Evolutionary conservation across 2,888 invertebrate species (phyloP).

Genomic region (Pseudococcus longispinus): DNA sequence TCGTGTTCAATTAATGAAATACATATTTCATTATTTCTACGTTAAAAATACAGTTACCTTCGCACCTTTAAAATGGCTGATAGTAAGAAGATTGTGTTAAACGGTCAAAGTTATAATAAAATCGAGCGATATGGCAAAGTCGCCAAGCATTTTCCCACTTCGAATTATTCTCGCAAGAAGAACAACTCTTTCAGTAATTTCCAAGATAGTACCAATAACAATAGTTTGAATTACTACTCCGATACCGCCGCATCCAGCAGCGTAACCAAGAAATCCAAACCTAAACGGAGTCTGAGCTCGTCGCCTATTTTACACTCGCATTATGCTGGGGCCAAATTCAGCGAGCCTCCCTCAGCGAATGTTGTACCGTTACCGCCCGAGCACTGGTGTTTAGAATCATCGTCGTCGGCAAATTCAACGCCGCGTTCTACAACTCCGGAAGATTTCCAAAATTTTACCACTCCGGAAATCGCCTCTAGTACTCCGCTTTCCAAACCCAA

Average conservation of each 20-base stretch:
- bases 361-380: constrained; percentile 49
- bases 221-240: constrained; percentile 46
- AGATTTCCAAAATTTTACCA: constrained; percentile 45
- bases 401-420: background rate
- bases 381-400: constrained; percentile 29
- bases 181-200: constrained; percentile 45
- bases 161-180: constrained; percentile 41
- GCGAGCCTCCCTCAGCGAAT: constrained; percentile 50
- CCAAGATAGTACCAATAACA: background rate
- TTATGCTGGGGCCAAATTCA: constrained; percentile 54
- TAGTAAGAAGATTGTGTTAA: background rate
- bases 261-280: constrained; percentile 31
- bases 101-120: constrained; percentile 42
- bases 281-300: constrained; percentile 51
- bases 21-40: constrained; percentile 1
- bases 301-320: constrained; percentile 48
- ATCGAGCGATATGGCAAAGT: constrained; percentile 39
- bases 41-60: constrained; percentile 8
- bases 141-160: background rate
- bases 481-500: constrained; percentile 32
- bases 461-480: background rate
- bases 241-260: constrained; percentile 40
- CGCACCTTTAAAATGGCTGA: constrained; percentile 47
- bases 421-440: constrained; percentile 46
- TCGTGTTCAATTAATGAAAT: constrained; percentile 25